phyloP scores from a whole-genome alignment of 2,797 vertebrate species.

The Microctenopoma steveboyesi region DNA sequence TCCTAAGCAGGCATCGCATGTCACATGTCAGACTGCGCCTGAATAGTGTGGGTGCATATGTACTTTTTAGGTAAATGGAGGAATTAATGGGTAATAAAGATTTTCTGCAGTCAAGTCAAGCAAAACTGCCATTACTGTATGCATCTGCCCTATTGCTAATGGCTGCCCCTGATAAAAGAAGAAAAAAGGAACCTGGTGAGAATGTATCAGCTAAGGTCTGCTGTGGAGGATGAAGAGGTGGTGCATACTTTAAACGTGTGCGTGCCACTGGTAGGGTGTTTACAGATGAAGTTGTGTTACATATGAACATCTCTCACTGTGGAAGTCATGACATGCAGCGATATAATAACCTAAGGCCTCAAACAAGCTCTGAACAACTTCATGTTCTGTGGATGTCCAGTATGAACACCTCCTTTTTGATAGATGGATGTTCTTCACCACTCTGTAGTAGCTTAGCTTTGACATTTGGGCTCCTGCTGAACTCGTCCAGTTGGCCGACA shows the following conservation, averaged over 20 bases:
- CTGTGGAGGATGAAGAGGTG: neutral
- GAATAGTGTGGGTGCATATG: neutral
- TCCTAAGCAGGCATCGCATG: neutral
- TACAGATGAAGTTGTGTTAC: neutral
- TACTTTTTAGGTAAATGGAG: conserved; percentile 5
- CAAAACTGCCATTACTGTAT: neutral
- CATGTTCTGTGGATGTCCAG: neutral
- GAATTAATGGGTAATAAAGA: conserved; percentile 10
- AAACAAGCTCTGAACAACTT: neutral
- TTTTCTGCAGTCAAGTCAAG: conserved; percentile 7
- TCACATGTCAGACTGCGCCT: neutral
- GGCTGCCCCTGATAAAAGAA: conserved; percentile 5
- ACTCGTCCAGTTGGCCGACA: no score
- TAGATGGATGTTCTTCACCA: neutral
- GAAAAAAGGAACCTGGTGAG: neutral
- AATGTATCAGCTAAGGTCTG: neutral
- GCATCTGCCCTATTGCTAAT: neutral
- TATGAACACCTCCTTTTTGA: neutral
- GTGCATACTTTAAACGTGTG: neutral
- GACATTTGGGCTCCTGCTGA: no score
- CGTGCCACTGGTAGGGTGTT: neutral
- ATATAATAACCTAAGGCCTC: neutral
- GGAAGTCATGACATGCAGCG: neutral
- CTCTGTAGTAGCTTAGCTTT: no score
- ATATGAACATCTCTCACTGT: no score